Base-by-base conservation (phyloP, 2,113 vertebrate genomes). In the Nothobranchius furzeri region DNA sequence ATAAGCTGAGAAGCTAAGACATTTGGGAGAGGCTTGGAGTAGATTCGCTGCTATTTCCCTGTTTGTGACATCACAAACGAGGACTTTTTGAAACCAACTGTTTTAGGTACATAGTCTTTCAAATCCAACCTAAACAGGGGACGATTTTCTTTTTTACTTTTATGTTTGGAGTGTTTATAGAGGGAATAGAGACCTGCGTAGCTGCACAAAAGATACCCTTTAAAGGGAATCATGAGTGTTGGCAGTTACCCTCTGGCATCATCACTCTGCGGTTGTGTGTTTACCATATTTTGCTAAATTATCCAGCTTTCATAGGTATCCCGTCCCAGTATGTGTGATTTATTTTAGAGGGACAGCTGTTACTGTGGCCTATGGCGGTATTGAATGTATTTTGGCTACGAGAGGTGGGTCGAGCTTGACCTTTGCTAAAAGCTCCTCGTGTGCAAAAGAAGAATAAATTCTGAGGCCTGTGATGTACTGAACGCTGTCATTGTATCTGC, bases 341-440 rank as follows among this genome's bases (percentile, higher is more conserved):
- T 72, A 66, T 56, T 78, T 73, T 66, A 80, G 73, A 54, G 54
- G 36, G 63, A 78, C 87, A 86, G 85, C 75, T 87, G 85, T 77
- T 77, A 59, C 72, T 73, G 67, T 53, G 70, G 75, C 71, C 48
- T 15, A 60, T 62, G 47, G 7, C 53, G 66, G 68, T 69, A 79
- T 82, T 84, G 66, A 69, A 81, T 77, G 35, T 85, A 70, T 75
- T 63, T 77, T 78, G 61, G 64, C 71, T 76, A 67, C 53, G 40
- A 46, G 70, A 76, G 54, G 73, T 70, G 76, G 59, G 73, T 51
- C 69, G 63, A 84, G 54, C 60, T 75, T 87, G 86, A 83, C 79
- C 81, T 82, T 64, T 73, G 50, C 81, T 78, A 60, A 89, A 84
- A 79, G 83, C 67, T 82, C 53, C 72, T 85, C 36, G 79, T 86